These are phyloP conservation scores for Lepus oiostolus DNA, from an alignment of 2,797 vertebrate genomes.

Conservation along the genomic window DNA sequence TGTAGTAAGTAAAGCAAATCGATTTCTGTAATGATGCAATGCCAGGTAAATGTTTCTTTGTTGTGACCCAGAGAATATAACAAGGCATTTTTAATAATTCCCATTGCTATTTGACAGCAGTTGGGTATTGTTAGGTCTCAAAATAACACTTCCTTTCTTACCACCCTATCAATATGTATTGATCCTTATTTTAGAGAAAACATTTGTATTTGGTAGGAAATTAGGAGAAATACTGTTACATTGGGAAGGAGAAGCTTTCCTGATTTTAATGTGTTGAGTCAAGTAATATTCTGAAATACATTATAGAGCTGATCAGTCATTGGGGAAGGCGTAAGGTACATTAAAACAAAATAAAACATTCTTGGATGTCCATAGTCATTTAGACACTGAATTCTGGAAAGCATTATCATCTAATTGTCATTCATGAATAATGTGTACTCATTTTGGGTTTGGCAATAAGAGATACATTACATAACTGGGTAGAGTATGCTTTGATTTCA, in stretches of 20 bases:
- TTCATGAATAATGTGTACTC: neutral
- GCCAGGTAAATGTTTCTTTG: neutral
- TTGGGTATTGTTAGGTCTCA: conserved; percentile 22
- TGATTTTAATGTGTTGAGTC: neutral
- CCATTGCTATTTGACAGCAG: conserved; percentile 21
- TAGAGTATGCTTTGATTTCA: neutral
- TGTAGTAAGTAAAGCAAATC: neutral
- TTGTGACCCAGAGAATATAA: neutral
- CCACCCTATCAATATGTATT: neutral
- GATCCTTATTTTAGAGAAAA: neutral
- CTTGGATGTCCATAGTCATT: neutral
- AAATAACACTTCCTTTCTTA: neutral
- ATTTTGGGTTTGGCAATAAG: neutral
- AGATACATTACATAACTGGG: neutral
- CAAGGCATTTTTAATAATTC: conserved; percentile 11
- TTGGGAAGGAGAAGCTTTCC: neutral
- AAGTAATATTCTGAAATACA: neutral
- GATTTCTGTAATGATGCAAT: neutral
- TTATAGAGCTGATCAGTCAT: neutral
- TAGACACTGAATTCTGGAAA: neutral
- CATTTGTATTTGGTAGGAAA: neutral
- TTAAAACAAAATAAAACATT: neutral
- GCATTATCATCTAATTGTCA: neutral
- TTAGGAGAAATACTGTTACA: neutral
- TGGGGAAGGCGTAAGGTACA: neutral